These are phyloP conservation scores for Saguinus oedipus DNA, from an alignment of 2,797 vertebrate species.

Conservation along the genomic window DNA sequence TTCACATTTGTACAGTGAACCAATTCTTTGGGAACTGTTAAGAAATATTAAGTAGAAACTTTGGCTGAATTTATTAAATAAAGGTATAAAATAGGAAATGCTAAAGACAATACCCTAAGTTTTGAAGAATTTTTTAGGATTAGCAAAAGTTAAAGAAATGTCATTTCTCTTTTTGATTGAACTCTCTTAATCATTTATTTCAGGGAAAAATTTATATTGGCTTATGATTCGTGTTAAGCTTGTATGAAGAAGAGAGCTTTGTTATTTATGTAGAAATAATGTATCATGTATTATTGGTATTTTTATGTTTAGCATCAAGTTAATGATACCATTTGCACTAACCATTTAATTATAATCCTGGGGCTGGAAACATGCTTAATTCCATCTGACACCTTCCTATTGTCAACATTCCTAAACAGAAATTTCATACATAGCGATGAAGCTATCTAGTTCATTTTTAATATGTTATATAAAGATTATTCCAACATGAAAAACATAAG, in stretches of 20 bases:
- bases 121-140: slow-evolving; percentile 1
- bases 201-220: neutral
- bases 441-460: neutral
- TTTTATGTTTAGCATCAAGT: neutral
- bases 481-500: neutral
- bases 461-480: neutral
- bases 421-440: neutral
- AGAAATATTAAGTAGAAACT: slow-evolving; percentile 42
- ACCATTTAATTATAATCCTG: neutral
- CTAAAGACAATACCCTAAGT: slow-evolving; percentile 7
- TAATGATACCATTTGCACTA: neutral
- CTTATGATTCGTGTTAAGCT: neutral
- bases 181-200: neutral
- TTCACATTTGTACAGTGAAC: neutral
- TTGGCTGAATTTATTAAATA: slow-evolving; percentile 55
- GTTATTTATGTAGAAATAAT: neutral
- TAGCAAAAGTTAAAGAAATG: slow-evolving; percentile 20
- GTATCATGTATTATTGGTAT: neutral
- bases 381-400: neutral
- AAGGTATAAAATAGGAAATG: slow-evolving; percentile 43
- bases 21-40: slow-evolving; percentile 36
- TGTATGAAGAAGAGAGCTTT: neutral
- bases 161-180: neutral
- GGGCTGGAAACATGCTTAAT: neutral
- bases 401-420: neutral